These are phyloP conservation scores for Chloropsis cyanopogon DNA, from an alignment of 2,113 vertebrate species.

Conservation along the genomic window DNA sequence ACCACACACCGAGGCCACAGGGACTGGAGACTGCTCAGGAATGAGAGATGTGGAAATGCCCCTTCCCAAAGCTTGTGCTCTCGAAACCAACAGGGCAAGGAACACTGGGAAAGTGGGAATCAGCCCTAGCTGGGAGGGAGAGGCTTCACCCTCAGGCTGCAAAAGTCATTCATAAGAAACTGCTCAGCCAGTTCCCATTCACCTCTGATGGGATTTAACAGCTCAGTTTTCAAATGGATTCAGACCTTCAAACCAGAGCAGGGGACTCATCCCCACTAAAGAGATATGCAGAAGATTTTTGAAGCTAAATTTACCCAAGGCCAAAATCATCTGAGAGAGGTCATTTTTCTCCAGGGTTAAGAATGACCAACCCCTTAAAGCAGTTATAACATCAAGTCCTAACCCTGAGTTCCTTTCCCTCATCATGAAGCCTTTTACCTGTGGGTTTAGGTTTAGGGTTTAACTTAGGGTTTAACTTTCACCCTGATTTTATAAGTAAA, in stretches of 20 bases:
- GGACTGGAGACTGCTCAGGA: not conserved
- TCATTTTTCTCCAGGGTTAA: not conserved
- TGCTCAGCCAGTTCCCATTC: not conserved
- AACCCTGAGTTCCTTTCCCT: not conserved
- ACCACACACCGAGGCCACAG: not conserved
- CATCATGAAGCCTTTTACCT: not conserved
- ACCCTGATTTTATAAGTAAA: not conserved
- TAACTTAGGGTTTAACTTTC: not conserved
- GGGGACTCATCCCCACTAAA: not conserved
- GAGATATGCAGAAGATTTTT: not conserved
- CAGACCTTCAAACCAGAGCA: not conserved
- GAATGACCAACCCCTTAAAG: not conserved
- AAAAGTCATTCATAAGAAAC: not conserved
- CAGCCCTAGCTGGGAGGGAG: not conserved
- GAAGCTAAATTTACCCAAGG: not conserved
- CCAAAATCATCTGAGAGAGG: not conserved
- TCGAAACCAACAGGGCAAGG: not conserved
- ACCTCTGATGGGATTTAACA: not conserved
- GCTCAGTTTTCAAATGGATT: not conserved
- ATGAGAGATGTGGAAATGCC: accelerated
- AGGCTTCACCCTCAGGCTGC: not conserved
- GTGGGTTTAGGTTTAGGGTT: too few relatives aligned
- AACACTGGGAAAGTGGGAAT: not conserved
- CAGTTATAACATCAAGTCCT: not conserved
- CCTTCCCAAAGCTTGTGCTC: not conserved